These are phyloP conservation scores for Mustela lutreola DNA, from an alignment of 2,113 vertebrate species.

Conservation along the genomic window DNA sequence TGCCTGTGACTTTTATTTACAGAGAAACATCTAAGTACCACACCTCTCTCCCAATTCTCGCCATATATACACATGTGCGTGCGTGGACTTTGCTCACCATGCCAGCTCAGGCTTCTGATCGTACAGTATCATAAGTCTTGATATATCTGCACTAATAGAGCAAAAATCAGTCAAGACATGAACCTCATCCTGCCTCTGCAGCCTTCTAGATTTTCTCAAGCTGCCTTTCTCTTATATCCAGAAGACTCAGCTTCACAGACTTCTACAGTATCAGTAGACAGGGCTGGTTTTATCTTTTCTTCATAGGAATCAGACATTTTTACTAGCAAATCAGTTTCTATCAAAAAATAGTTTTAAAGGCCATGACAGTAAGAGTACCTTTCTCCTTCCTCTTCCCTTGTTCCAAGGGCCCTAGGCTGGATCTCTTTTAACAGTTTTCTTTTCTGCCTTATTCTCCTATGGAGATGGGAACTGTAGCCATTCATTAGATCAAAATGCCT, in stretches of 20 bases:
- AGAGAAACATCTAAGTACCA: neutral
- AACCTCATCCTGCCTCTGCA: neutral
- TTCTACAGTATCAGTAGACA: neutral
- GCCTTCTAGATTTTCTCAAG: neutral
- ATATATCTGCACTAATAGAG: neutral
- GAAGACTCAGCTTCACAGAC: neutral
- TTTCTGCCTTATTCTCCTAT: constrained; percentile 27
- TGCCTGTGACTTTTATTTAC: neutral
- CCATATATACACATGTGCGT: accelerated
- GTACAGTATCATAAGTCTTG: neutral
- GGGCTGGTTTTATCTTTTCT: neutral
- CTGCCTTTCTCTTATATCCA: neutral
- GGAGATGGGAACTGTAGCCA: neutral
- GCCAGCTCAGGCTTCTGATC: neutral
- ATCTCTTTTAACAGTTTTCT: neutral
- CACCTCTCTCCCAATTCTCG: neutral
- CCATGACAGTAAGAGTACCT: neutral
- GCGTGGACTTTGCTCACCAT: neutral
- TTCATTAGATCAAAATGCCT: neutral
- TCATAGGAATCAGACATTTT: constrained; percentile 44
- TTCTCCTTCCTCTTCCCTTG: neutral
- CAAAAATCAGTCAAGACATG: neutral
- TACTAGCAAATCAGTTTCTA: constrained; percentile 33
- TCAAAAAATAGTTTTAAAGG: constrained; percentile 7
- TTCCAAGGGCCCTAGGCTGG: neutral